Conservation (phyloP, 2,888 invertebrate genomes). For the Craniophora ligustri region DNA sequence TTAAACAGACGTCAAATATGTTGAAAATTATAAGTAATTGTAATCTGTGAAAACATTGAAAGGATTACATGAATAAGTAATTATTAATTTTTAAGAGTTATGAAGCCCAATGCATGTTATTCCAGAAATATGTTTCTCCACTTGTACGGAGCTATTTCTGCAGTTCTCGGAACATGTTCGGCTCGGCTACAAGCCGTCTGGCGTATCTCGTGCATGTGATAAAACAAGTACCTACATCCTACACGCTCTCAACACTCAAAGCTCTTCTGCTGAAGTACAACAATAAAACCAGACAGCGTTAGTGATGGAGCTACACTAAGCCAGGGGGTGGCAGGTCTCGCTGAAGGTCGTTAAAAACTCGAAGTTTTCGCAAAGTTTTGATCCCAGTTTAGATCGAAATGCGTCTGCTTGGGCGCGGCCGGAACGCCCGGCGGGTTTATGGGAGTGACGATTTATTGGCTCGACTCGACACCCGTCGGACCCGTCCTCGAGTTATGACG, state of each 20-base stretch:
- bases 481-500: slow-evolving; percentile 34
- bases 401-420: slow-evolving; percentile 5
- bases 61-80: too few relatives aligned
- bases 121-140: too few relatives aligned
- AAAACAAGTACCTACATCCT: neutral
- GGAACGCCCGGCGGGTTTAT: slow-evolving; percentile 21
- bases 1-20: too few relatives aligned
- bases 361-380: slow-evolving; percentile 51
- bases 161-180: too few relatives aligned
- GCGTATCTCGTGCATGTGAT: neutral
- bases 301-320: slow-evolving; percentile 38
- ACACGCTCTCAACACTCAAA: neutral
- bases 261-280: slow-evolving; percentile 10
- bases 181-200: neutral
- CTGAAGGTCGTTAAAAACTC: slow-evolving; percentile 38
- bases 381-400: slow-evolving; percentile 39
- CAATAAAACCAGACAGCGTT: slow-evolving; percentile 48
- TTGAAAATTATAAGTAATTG: too few relatives aligned
- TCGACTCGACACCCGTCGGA: slow-evolving; percentile 24
- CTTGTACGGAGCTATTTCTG: too few relatives aligned
- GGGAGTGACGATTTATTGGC: slow-evolving; percentile 34
- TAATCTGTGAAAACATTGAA: too few relatives aligned
- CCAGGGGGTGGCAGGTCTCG: slow-evolving; percentile 9
- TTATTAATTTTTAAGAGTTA: too few relatives aligned
- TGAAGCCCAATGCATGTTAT: too few relatives aligned